Evolutionary conservation across 2,113 vertebrate genomes (phyloP), one percentile per base, ranked within the genome.

Genomic region (Rhinichthys klamathensis): DNA sequence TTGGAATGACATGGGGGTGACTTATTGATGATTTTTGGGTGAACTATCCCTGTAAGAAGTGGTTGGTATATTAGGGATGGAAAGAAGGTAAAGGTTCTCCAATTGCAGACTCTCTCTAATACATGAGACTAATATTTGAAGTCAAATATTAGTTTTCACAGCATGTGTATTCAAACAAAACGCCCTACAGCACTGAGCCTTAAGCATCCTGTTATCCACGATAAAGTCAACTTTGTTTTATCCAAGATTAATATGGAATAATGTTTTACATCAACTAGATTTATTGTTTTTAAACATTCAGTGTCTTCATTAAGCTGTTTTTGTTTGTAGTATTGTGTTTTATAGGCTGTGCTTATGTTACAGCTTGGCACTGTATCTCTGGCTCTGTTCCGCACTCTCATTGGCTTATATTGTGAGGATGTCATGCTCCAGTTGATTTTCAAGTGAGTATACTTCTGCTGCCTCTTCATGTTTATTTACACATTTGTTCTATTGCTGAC

Each of bases 401-500:
- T 99, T 84, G 94, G 96, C 74, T 94, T 99, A 83, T 96, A 98
- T 88, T 99, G 98, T 92, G 98, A 99, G 93, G 98, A 99, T 78
- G 97, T 99, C 91, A 99, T 99, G 97, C 90, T 99, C 84, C 98
- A 99, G 83, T 95, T 99, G 4, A 86, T 99, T 90, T 87, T 99
- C 91, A 98, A 97, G 98, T 98, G 75, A 94, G 91, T 82, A 21
- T 82, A 49, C 83, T 41, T 75, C 25, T 69, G 3, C 51, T 58
- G 44, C 83, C 44, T 13, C 41, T 67, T 49, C n/a, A 35, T 46
- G 11, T 89, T 89, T 88, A 88, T 27, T 61, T 13, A 61, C 35
- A 9, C 13, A 25, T 60, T 38, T 70, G 21, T 41, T 70, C 18
- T 41, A 41, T 67, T 65, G 30, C 25, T 65, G 25, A 65, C 1